A percentile compares a stretch with the other conserved stretches of the same genome.
phyloP scores from a whole-genome alignment of 2,113 vertebrate species.

The Alexandromys fortis region DNA sequence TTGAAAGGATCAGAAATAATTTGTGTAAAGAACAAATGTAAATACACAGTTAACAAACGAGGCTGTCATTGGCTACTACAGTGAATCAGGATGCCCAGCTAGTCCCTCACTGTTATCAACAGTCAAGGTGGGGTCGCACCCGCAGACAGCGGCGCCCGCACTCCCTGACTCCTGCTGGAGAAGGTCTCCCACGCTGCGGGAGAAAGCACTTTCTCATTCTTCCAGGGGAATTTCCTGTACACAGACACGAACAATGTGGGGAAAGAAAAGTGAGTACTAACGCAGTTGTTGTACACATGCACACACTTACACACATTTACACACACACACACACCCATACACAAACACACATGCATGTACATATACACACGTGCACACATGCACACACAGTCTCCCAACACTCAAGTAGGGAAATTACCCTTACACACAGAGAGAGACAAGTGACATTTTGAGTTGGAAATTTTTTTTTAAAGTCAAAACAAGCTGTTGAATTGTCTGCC shows the following conservation, averaged over 20 bases:
- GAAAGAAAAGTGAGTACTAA: conserved; percentile 48
- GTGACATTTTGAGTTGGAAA: conserved; percentile 66
- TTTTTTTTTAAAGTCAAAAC: conserved; percentile 65
- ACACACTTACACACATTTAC: too few relatives aligned
- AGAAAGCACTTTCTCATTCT: conserved; percentile 38
- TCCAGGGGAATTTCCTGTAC: conserved; percentile 63
- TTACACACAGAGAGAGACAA: background rate
- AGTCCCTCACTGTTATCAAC: background rate
- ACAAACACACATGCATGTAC: background rate
- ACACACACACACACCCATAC: background rate
- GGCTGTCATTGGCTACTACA: background rate
- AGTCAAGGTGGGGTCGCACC: background rate
- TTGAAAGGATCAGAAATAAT: background rate
- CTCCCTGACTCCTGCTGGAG: background rate
- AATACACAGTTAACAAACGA: background rate
- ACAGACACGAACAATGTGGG: background rate
- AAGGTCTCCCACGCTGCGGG: background rate
- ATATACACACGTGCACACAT: background rate
- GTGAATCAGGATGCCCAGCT: background rate
- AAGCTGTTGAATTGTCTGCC: conserved; percentile 5
- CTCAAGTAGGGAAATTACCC: conserved; percentile 65
- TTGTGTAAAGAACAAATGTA: background rate
- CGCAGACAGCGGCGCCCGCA: background rate
- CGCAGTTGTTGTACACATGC: background rate
- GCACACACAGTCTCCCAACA: background rate